Evolutionary conservation across 2,113 vertebrate species (phyloP).

Genomic region (Microtus montanus): DNA sequence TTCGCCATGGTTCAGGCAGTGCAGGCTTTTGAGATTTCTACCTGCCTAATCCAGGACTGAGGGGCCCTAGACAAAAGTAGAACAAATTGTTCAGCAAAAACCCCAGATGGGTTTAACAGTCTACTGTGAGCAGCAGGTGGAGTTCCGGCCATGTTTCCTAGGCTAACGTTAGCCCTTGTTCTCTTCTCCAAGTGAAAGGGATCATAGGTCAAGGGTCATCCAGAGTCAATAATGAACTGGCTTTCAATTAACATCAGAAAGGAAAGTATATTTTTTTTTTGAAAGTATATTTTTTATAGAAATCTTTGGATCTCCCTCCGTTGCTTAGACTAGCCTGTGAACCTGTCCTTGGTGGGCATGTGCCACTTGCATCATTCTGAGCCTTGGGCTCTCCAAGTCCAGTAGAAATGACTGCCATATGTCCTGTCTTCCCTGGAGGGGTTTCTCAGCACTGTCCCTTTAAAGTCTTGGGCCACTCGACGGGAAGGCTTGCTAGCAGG

Average conservation of each 20-base stretch:
- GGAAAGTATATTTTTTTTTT: neutral
- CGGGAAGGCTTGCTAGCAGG: neutral
- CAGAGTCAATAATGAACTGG: neutral
- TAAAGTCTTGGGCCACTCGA: neutral
- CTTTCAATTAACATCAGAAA: neutral
- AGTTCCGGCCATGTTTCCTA: neutral
- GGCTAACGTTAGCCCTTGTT: neutral
- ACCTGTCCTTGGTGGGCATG: neutral
- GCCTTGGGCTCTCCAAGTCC: neutral
- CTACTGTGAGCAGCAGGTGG: neutral
- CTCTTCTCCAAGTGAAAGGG: neutral
- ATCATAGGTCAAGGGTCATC: neutral
- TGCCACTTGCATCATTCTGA: neutral
- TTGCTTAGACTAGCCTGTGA: neutral
- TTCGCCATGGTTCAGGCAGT: rapidly evolving
- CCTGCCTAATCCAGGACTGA: neutral
- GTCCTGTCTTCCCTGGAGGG: neutral
- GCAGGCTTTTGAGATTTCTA: neutral
- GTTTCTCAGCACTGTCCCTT: neutral
- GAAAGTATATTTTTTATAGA: neutral
- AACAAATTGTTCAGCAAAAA: neutral
- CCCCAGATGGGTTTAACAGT: neutral
- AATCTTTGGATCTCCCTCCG: neutral
- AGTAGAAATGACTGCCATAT: neutral
- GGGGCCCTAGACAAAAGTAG: neutral